These are phyloP conservation scores for Dusona sp. DNA, from an alignment of 2,888 invertebrate species.

Conservation along the genomic window DNA sequence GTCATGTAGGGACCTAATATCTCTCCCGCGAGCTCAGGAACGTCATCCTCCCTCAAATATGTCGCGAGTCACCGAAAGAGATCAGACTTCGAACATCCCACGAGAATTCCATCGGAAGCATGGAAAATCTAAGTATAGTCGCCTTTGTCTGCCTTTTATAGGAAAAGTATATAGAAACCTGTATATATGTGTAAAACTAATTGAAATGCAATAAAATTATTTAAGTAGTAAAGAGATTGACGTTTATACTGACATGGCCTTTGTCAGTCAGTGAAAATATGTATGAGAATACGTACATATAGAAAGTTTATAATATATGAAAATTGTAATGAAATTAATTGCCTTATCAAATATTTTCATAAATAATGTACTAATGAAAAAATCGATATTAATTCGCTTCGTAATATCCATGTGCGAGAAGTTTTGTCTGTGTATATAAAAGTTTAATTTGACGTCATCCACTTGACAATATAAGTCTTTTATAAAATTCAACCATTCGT, in stretches of 20 bases:
- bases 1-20: constrained; percentile 76
- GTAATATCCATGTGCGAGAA: neutral
- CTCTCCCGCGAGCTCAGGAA: constrained; percentile 75
- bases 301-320: too few species aligned
- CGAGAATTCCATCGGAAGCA: constrained; percentile 71
- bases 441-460: neutral
- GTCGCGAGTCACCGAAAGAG: constrained; percentile 76
- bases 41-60: constrained; percentile 74
- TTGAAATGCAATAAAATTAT: neutral
- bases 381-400: neutral
- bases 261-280: too few species aligned
- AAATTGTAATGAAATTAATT: too few species aligned
- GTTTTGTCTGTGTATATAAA: neutral
- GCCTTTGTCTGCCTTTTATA: neutral
- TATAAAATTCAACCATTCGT: neutral
- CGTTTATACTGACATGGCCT: neutral
- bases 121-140: constrained; percentile 44
- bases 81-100: constrained; percentile 73
- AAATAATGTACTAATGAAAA: too few species aligned
- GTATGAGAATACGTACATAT: too few species aligned
- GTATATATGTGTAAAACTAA: neutral
- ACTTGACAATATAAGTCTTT: neutral
- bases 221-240: neutral
- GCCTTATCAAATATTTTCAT: too few species aligned
- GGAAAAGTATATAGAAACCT: neutral